Percentiles rank a stretch among this genome's conserved stretches.
Evolutionary conservation across 2,797 vertebrate species (phyloP).

Genomic region (Myotis vivesi): DNA sequence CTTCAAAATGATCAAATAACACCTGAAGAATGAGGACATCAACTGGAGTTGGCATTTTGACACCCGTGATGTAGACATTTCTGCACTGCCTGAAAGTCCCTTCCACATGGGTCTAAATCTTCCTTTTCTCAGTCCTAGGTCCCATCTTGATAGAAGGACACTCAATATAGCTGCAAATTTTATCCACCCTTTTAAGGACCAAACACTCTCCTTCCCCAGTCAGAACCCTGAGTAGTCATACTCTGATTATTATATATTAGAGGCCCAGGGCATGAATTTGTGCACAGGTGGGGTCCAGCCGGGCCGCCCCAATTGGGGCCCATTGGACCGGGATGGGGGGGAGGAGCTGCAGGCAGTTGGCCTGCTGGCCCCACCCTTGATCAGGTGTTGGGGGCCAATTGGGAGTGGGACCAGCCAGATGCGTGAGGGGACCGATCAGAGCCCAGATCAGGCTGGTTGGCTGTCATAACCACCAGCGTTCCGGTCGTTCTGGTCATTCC

Average conservation of each 20-base stretch:
- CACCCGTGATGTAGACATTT: neutral
- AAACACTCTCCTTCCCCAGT: neutral
- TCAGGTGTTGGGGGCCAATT: no score
- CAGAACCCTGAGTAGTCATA: neutral
- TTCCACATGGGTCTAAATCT: neutral
- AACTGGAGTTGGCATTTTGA: neutral
- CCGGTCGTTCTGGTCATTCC: no score
- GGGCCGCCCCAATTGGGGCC: no score
- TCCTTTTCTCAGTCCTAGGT: neutral
- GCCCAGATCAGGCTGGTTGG: no score
- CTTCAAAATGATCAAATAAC: slow-evolving; percentile 6
- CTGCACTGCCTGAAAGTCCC: neutral
- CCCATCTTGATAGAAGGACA: neutral
- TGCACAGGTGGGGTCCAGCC: no score
- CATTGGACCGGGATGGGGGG: no score
- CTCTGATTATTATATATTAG: neutral
- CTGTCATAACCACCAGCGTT: no score
- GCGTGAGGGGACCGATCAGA: no score
- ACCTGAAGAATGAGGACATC: neutral
- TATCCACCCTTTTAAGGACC: neutral
- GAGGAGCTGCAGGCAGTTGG: no score
- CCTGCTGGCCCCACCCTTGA: no score
- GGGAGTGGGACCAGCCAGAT: no score
- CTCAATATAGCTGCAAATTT: neutral
- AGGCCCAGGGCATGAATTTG: no score